phyloP scores from a whole-genome alignment of 2,888 invertebrate genomes.

The Allygus modestus region DNA sequence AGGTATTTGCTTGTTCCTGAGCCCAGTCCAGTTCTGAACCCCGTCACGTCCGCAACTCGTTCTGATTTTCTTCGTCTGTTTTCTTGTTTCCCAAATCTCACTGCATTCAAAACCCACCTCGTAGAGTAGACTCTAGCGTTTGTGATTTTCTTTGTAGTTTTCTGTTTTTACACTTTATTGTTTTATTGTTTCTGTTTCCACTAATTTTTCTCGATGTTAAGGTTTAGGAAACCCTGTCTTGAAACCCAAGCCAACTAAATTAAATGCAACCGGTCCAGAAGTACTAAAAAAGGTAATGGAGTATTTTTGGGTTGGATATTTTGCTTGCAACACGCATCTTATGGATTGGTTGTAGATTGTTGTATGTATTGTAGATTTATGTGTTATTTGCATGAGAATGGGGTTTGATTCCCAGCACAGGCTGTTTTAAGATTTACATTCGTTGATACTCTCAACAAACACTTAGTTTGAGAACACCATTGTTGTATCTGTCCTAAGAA shows the following conservation, averaged over 20 bases:
- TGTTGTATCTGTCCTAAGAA: too few species aligned
- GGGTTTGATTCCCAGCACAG: background rate
- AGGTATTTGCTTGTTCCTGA: too few species aligned
- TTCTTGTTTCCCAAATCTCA: background rate
- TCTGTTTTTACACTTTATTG: background rate
- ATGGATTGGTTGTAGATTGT: background rate
- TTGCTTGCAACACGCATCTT: background rate
- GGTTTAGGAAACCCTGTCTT: slow-evolving; percentile 50
- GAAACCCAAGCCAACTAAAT: slow-evolving; percentile 25
- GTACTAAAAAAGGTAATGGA: slow-evolving; percentile 42
- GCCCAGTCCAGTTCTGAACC: background rate
- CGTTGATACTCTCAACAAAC: too few species aligned
- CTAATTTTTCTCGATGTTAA: slow-evolving; percentile 42
- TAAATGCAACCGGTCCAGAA: background rate
- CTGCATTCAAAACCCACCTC: background rate
- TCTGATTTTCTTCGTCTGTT: background rate
- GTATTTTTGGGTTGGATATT: slow-evolving; percentile 21
- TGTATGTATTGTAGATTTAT: background rate
- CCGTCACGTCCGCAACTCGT: background rate
- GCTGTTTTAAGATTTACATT: too few species aligned
- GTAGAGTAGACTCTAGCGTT: background rate
- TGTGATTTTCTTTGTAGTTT: slow-evolving; percentile 1
- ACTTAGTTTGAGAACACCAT: too few species aligned
- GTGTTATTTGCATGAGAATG: background rate
- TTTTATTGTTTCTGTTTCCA: slow-evolving; percentile 10